Evolutionary conservation across 2,888 invertebrate genomes (phyloP), one percentile per base, ranked within the genome.

Genomic region (Drosophila neoperkinsi): DNA sequence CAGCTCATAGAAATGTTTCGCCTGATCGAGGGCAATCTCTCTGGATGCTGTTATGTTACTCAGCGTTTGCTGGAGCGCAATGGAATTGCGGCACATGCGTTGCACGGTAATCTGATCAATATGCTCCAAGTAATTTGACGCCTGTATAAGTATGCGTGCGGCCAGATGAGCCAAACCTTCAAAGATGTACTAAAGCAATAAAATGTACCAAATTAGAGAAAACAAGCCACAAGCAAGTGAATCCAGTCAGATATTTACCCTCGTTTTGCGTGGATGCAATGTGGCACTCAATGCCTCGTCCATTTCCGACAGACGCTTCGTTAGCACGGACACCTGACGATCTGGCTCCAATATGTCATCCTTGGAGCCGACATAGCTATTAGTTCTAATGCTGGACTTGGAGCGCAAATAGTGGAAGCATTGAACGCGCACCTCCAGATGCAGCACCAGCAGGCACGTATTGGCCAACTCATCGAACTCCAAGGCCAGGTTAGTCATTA

Each of bases 401-500:
- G 96, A 94, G 1, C 95, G 95, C 79, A 99, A 94, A 94, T 98
- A 98, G 94, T 98, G 98, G 94, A 99, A 99, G 93, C 99, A 99
- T 92, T 98, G 98, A 51, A 99, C 98, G 69, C 98, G 95, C 71
- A 97, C 95, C 95, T 99, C 99, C 82, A 99, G 94, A 94, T 99
- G 99, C 62, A 99, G 94, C 71, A 99, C 96, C 50, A 99, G 94
- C 71, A 99, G 94, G 90, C 98, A 98, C 62, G 97, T 98, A 91
- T 98, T 97, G 0, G 98, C 96, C 64, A 98, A 94, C 87, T 98
- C 97, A 91, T 98, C 96, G 92, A 98, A 98, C 77, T 97, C 97
- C 80, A 95, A 94, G 0, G 97, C 96, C 60, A 97, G 95, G 74
- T 96, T 95, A 11, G 95, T 94, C 57, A 97, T 93, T 56, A 96